phyloP scores from a whole-genome alignment of 2,888 invertebrate genomes.

The Philereme vetulata region DNA sequence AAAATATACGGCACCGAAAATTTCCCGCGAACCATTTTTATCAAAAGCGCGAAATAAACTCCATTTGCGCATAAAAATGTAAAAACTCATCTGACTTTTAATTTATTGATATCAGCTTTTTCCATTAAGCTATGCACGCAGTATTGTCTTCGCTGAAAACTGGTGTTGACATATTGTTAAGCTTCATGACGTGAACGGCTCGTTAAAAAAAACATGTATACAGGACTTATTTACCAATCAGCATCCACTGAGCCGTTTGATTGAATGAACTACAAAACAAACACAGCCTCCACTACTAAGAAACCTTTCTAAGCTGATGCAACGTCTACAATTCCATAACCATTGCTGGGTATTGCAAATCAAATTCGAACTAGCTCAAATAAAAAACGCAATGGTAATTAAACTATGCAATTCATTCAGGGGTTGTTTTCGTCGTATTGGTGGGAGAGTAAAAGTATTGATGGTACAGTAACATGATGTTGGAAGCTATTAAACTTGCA shows the following conservation, averaged over 20 bases:
- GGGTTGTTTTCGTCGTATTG: constrained; percentile 10
- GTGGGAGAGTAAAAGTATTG: constrained; percentile 33
- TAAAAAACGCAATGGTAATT: constrained; percentile 13
- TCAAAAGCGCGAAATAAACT: neutral
- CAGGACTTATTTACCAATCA: constrained; percentile 67
- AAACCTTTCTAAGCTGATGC: constrained; percentile 16
- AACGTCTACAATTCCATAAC: constrained; percentile 1
- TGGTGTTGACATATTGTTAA: constrained; percentile 65
- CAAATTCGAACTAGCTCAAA: neutral
- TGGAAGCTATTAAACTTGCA: constrained; percentile 63
- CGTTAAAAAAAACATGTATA: constrained; percentile 47
- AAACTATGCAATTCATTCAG: neutral
- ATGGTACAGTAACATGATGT: constrained; percentile 44
- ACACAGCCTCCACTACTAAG: constrained; percentile 44
- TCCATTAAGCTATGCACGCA: constrained; percentile 13
- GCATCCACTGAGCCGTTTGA: constrained; percentile 65
- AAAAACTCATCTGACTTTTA: neutral
- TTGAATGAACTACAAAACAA: constrained; percentile 66
- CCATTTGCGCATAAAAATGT: neutral
- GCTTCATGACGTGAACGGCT: constrained; percentile 46
- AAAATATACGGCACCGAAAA: no score
- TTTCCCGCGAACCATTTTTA: no score
- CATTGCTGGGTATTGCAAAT: constrained; percentile 9
- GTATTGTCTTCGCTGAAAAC: constrained; percentile 26
- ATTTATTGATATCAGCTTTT: neutral